A percentile compares a stretch with the other conserved stretches of the same genome.
These are phyloP conservation scores for Caenorhabditis brenneri DNA, from an alignment of 1,140 invertebrate species.

Conservation along the genomic window DNA sequence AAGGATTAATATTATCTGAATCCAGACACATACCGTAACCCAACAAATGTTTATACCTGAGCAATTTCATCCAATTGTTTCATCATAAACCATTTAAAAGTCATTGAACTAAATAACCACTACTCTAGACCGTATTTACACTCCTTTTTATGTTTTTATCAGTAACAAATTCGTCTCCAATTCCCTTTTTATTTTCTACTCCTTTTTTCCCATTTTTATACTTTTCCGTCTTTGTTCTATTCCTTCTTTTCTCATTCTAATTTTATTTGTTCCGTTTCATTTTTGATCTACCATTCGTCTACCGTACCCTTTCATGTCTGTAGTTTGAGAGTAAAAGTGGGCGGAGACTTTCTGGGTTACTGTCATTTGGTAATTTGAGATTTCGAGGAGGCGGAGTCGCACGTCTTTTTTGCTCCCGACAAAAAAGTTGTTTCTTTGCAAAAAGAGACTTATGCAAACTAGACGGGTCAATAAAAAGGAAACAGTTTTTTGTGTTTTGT, in stretches of 20 bases:
- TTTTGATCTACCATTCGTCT: not conserved
- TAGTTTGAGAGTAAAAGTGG: not conserved
- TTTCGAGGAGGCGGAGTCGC: not conserved
- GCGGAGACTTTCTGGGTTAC: not conserved
- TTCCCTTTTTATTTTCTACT: not conserved
- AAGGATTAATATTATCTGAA: too few species aligned
- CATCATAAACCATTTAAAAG: too few species aligned
- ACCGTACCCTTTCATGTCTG: not conserved
- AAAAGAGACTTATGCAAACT: not conserved
- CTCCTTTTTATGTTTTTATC: too few species aligned
- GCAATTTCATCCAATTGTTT: too few species aligned
- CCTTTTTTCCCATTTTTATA: too few species aligned
- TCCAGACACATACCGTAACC: too few species aligned
- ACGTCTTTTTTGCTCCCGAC: not conserved
- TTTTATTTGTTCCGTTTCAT: not conserved
- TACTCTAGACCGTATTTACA: too few species aligned
- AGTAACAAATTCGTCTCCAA: not conserved
- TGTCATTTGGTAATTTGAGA: constrained; percentile 1
- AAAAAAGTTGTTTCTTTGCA: not conserved
- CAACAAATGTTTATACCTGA: too few species aligned
- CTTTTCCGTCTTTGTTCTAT: too few species aligned
- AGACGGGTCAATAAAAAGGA: constrained; percentile 1
- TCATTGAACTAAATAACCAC: not conserved
- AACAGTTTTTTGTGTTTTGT: not conserved
- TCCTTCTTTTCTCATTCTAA: not conserved